Evolutionary conservation across 2,888 invertebrate genomes (phyloP).

Genomic region (Diplolepis rosae): DNA sequence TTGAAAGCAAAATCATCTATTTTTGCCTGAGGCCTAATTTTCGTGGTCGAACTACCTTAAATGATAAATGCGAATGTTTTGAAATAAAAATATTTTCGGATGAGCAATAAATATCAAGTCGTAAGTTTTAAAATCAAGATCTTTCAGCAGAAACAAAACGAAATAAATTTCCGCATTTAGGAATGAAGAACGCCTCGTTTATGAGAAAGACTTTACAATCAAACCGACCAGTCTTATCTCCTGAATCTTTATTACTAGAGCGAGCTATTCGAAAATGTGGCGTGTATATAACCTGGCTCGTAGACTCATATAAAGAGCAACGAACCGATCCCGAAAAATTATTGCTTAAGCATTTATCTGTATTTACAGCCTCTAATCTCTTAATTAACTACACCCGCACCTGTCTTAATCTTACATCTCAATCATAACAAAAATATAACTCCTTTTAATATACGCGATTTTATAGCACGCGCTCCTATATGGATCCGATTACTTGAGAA

Average conservation of each 20-base stretch:
- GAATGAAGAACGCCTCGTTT: slow-evolving; percentile 8
- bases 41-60: no score
- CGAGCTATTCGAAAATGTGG: slow-evolving; percentile 19
- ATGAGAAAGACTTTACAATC: slow-evolving; percentile 8
- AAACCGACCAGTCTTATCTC: not conserved
- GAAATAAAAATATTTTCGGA: no score
- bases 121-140: not conserved
- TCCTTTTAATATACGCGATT: not conserved
- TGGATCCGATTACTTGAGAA: not conserved
- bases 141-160: not conserved
- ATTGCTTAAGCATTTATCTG: slow-evolving; percentile 8
- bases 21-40: no score
- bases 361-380: slow-evolving; percentile 19
- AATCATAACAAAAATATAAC: not conserved
- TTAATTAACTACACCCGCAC: not conserved
- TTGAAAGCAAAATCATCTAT: no score
- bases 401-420: not conserved
- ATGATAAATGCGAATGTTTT: no score
- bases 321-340: slow-evolving; percentile 13
- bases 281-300: not conserved
- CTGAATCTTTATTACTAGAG: slow-evolving; percentile 18
- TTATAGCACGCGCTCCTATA: not conserved
- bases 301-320: slow-evolving; percentile 1
- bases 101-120: no score
- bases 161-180: not conserved